Conservation (phyloP, 2,113 vertebrate genomes). For the Pagrus major region DNA sequence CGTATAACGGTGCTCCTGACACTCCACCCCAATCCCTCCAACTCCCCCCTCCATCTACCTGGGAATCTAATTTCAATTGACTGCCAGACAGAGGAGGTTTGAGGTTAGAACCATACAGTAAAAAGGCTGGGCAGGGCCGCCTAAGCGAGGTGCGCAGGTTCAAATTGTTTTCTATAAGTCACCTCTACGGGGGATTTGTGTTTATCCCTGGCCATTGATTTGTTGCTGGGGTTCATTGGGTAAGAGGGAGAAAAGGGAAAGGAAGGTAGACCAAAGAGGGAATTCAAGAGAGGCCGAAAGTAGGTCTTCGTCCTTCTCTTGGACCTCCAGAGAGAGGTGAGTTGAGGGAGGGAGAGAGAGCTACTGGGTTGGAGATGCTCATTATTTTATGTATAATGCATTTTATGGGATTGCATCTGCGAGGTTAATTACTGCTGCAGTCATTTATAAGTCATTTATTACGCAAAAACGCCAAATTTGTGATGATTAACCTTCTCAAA, state of each 20-base stretch:
- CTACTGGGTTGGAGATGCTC: not conserved
- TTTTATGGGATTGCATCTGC: not conserved
- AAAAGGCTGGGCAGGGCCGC: slow-evolving; percentile 60
- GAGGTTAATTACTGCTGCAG: not conserved
- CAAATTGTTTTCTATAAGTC: slow-evolving; percentile 84
- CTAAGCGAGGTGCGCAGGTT: slow-evolving; percentile 69
- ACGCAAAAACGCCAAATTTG: not conserved
- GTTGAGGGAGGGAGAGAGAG: not conserved
- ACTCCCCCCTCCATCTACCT: slow-evolving; percentile 57
- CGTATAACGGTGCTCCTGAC: slow-evolving; percentile 32
- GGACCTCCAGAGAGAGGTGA: slow-evolving; percentile 38
- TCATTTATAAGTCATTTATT: not conserved
- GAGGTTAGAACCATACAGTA: slow-evolving; percentile 78
- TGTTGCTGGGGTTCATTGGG: slow-evolving; percentile 72
- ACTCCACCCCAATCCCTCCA: slow-evolving; percentile 28
- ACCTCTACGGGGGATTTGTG: slow-evolving; percentile 80
- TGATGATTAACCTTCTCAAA: not conserved
- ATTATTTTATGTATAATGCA: not conserved
- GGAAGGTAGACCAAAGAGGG: slow-evolving; percentile 52
- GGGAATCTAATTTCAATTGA: slow-evolving; percentile 81
- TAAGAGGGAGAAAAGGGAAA: slow-evolving; percentile 57
- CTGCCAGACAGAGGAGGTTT: slow-evolving; percentile 76
- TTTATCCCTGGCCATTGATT: slow-evolving; percentile 81
- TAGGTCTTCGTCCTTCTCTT: slow-evolving; percentile 55
- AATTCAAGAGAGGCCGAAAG: slow-evolving; percentile 39